Base-by-base conservation (phyloP, 2,888 invertebrate genomes). In the Conistra vaccinii region DNA sequence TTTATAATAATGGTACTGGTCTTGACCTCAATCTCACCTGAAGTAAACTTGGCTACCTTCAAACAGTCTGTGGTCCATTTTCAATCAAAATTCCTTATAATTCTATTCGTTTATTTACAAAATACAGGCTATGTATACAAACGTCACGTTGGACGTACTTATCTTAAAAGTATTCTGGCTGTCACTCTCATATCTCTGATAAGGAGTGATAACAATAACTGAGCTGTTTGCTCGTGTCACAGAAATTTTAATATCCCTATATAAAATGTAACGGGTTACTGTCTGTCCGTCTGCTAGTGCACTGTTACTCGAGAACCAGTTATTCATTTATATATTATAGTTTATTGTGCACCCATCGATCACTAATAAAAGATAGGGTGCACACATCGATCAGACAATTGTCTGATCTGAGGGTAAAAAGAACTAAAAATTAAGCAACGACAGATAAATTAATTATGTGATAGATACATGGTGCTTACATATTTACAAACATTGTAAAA, bases 151-250 rank as follows among this genome's bases (percentile, higher is more conserved):
- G 42, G 71, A 77, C 71, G 20, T 0, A 12, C 1, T 65, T 80
- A 78, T 86, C 84, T 79, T 42, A 42, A 73, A 68, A 69, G 32
- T 73, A 5, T n/a, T 53, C 23, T 23, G 26, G 17, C n/a, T 68
- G 71, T 55, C 61, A 80, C 39, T 35, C 45, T 14, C 14, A 23
- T 67, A 75, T 76, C 70, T 60, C 20, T 68, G 87, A 86, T 84
- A 81, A 73, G 32, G 14, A 9, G 9, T 71, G 77, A 78, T 85
- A 85, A 72, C 48, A 23, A 1, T 62, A 68, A 53, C 48, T 65
- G 58, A 23, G 14, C 26, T 83, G 73, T 85, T 80, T 83, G 48
- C 61, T 45, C 14, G 12, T 66, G 67, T 73, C 83, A 85, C 69
- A 63, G 2, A 68, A 69, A 66, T 60, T 6, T 35, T n/a, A n/a